These are phyloP conservation scores for Zosterops lateralis DNA, from an alignment of 2,113 vertebrate species.

Conservation along the genomic window DNA sequence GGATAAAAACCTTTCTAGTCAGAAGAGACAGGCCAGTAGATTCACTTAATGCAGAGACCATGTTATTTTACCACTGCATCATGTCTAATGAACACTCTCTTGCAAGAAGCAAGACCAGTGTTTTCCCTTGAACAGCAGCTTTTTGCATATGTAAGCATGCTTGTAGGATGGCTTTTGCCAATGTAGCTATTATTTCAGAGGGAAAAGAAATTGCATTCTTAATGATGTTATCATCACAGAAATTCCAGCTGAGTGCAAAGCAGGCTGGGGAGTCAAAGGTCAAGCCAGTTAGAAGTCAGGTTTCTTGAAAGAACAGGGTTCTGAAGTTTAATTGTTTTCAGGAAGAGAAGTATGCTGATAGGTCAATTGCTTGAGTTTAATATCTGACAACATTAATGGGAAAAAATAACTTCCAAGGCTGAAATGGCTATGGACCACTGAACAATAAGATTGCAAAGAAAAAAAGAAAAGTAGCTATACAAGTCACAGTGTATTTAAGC, in stretches of 20 bases:
- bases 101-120: neutral
- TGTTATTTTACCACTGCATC: neutral
- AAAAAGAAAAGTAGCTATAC: neutral
- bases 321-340: slow-evolving; percentile 4
- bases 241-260: neutral
- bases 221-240: neutral
- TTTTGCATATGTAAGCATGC: neutral
- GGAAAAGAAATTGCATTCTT: slow-evolving; percentile 4
- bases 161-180: neutral
- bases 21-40: neutral
- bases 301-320: neutral
- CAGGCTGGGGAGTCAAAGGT: neutral
- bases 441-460: neutral
- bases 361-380: neutral
- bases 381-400: neutral
- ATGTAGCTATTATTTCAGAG: neutral
- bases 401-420: neutral
- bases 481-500: neutral
- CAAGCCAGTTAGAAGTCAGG: neutral
- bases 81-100: neutral
- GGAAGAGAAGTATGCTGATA: neutral
- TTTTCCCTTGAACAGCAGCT: neutral
- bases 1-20: neutral
- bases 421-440: neutral
- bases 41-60: neutral